These are phyloP conservation scores for Aptenodytes patagonicus DNA, from an alignment of 2,113 vertebrate genomes.

Conservation along the genomic window DNA sequence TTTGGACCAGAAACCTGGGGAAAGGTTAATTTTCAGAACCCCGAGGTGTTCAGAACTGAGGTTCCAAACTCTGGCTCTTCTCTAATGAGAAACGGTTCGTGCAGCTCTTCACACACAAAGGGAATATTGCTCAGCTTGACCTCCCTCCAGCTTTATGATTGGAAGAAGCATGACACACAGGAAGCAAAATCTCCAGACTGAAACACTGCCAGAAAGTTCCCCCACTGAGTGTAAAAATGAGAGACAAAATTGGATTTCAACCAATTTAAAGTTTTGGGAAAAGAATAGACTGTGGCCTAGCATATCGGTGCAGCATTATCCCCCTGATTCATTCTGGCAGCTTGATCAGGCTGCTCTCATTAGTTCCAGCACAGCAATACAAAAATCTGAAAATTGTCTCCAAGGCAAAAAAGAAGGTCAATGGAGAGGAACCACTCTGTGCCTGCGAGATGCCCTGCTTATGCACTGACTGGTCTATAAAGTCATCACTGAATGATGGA, in stretches of 20 bases:
- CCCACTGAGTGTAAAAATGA: slow-evolving; percentile 28
- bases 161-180: not conserved
- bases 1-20: not conserved
- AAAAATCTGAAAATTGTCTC: slow-evolving; percentile 9
- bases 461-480: not conserved
- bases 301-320: not conserved
- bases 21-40: not conserved
- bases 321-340: slow-evolving; percentile 15
- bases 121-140: slow-evolving; percentile 21
- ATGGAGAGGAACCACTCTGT: not conserved
- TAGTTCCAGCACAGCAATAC: not conserved
- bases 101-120: not conserved
- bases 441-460: not conserved
- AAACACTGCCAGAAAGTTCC: slow-evolving; percentile 27
- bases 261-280: slow-evolving; percentile 31
- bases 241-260: slow-evolving; percentile 42
- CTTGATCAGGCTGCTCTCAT: slow-evolving; percentile 20
- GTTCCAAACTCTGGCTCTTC: not conserved
- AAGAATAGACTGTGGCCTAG: not conserved
- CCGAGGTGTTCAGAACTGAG: not conserved
- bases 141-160: slow-evolving; percentile 28
- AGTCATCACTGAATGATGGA: not conserved
- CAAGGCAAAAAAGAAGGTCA: not conserved
- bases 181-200: slow-evolving; percentile 31
- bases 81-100: slow-evolving; percentile 1